Evolutionary conservation across 2,113 vertebrate species (phyloP), one percentile per base, ranked within the genome.

Genomic region (Perca fluviatilis): DNA sequence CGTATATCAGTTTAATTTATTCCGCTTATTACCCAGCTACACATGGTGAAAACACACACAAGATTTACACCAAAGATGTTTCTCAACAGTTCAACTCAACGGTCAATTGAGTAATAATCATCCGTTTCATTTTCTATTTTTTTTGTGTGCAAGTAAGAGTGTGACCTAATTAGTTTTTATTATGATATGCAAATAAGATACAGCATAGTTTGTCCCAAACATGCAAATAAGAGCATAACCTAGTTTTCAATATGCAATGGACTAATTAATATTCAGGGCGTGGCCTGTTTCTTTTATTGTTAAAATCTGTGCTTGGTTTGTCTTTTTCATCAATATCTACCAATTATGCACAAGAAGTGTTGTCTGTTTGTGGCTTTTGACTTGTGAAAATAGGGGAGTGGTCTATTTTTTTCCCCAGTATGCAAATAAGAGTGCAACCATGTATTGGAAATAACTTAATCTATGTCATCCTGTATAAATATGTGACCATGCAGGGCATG

Each of bases 171-270:
- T 69, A 60, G 21, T 60, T 27, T 56, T 46, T 66, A 58, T 80
- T 40, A 65, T 65, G 23, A 65, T 66, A 50, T 73, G 69, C 19
- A 64, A 80, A 80, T 72, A 19, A 62, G 25, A 78, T 68, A 12
- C 30, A 50, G 15, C 57, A 54, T 40, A 30, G 16, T n/a, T 21
- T 8, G 16, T 10, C 36, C 33, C 25, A 1, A 47, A 33, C 18
- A 80, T 65, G 51, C 50, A 80, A 73, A 80, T 80, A 54, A 49
- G 51, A n/a, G 6, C 15, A 56, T 57, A 73, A 50, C 51, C 77
- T 33, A 65, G 60, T 57, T 72, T 63, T 19, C 18, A 50, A 25
- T 58, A 16, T 6, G 6, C 12, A 70, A 6, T 10, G 2, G 16
- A 5, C 14, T 49, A 36, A 58, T 56, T 33, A 11, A 73, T 66